Percentiles rank a stretch among this genome's conserved stretches.
These are phyloP conservation scores for Bombus superbus DNA, from an alignment of 1,140 invertebrate genomes.

Conservation along the genomic window DNA sequence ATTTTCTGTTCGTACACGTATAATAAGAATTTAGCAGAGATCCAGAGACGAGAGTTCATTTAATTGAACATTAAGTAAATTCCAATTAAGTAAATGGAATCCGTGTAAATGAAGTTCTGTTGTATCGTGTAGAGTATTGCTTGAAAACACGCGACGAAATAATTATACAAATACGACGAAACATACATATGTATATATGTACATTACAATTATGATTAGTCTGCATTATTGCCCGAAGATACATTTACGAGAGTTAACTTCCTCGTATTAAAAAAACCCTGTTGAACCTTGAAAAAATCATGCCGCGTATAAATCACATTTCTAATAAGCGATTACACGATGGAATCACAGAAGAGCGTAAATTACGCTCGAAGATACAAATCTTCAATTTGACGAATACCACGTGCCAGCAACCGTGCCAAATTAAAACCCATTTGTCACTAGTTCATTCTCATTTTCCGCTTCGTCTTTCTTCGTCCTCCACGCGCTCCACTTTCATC, in stretches of 20 bases:
- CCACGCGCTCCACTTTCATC: not conserved
- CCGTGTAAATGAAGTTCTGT: not conserved
- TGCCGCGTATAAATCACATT: not conserved
- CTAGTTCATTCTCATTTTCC: not conserved
- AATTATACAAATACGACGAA: no score
- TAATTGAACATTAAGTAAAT: not conserved
- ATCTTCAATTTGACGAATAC: conserved; percentile 1
- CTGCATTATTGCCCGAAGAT: not conserved
- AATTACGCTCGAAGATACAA: not conserved
- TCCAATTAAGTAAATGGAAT: not conserved
- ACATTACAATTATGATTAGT: not conserved
- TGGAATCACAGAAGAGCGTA: not conserved
- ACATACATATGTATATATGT: no score
- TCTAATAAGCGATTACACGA: not conserved
- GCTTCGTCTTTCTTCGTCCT: not conserved
- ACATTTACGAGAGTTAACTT: not conserved
- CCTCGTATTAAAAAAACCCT: not conserved
- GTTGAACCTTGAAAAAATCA: not conserved
- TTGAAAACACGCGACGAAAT: no score
- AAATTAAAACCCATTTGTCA: not conserved
- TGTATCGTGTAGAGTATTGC: no score
- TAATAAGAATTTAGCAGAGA: no score
- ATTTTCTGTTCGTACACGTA: not conserved
- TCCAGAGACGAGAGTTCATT: no score
- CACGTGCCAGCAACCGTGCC: not conserved